phyloP scores from a whole-genome alignment of 2,797 vertebrate species.

The Taenioides sp. region DNA sequence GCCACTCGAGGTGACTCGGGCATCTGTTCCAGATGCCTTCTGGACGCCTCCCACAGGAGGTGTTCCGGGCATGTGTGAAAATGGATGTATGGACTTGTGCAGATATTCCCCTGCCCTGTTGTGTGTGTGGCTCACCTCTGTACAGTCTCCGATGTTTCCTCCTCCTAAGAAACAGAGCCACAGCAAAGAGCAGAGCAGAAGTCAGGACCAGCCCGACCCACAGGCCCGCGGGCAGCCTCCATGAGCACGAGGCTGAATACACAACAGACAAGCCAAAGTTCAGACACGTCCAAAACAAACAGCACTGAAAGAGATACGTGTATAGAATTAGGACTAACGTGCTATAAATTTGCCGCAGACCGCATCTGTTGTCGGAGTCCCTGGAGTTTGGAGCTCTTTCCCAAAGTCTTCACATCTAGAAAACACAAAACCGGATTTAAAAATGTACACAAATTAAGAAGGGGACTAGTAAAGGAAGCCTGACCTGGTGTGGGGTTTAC shows the following conservation, averaged over 20 bases:
- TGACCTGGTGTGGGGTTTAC: slow-evolving; percentile 63
- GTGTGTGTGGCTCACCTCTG: slow-evolving; percentile 46
- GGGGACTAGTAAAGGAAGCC: background rate
- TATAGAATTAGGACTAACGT: slow-evolving; percentile 28
- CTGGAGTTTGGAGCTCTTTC: slow-evolving; percentile 17
- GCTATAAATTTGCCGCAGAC: slow-evolving; percentile 42
- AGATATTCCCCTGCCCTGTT: background rate
- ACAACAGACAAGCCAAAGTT: slow-evolving; percentile 9
- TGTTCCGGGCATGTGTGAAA: no score
- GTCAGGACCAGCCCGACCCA: slow-evolving; percentile 71
- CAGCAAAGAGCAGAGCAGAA: slow-evolving; percentile 34
- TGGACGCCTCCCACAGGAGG: no score
- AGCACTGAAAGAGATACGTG: background rate
- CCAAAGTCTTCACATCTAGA: slow-evolving; percentile 60
- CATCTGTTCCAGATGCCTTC: no score
- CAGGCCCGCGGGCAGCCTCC: slow-evolving; percentile 65
- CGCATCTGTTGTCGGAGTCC: slow-evolving; percentile 19
- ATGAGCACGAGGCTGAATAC: slow-evolving; percentile 54
- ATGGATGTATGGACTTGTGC: no score
- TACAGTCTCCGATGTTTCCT: slow-evolving; percentile 46
- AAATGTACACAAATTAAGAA: background rate
- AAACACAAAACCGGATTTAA: slow-evolving; percentile 1
- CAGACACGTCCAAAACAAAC: background rate
- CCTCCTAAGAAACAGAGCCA: slow-evolving; percentile 49
- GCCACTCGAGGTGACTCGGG: no score